Evolutionary conservation across 2,113 vertebrate genomes (phyloP).

Genomic region (Meriones unguiculatus): DNA sequence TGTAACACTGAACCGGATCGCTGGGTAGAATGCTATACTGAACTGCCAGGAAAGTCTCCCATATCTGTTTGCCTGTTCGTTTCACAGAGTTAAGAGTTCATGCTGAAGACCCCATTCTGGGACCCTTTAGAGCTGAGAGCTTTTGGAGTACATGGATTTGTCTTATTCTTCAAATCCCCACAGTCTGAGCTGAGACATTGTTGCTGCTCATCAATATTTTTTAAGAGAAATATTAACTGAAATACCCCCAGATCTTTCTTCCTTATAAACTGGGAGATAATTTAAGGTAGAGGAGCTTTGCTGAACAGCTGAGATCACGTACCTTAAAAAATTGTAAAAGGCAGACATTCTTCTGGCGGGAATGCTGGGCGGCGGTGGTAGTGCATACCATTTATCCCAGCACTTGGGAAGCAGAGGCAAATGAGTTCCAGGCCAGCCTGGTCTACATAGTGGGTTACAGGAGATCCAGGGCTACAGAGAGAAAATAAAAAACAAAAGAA

Average conservation of each 20-base stretch:
- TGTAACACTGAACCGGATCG: background rate
- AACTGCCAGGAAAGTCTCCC: background rate
- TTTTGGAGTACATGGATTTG: background rate
- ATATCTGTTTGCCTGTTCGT: background rate
- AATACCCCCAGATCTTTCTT: background rate
- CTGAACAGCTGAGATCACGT: background rate
- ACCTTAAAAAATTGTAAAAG: background rate
- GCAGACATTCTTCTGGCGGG: background rate
- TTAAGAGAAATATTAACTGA: background rate
- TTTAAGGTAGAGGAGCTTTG: constrained; percentile 6
- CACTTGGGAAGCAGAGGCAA: background rate
- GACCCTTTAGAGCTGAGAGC: background rate
- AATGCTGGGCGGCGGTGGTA: background rate
- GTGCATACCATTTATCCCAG: background rate
- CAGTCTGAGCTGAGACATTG: background rate
- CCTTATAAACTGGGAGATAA: background rate
- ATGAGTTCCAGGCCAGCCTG: background rate
- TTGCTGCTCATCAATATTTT: background rate
- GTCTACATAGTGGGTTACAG: background rate
- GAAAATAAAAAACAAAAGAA: background rate
- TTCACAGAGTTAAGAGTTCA: background rate
- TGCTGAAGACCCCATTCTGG: background rate
- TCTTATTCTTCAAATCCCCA: background rate
- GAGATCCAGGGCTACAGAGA: background rate
- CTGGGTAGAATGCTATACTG: background rate